Base-by-base conservation (phyloP, 37 sponge, comb jelly and placozoan species). In the Dysidea cf. avara region DNA sequence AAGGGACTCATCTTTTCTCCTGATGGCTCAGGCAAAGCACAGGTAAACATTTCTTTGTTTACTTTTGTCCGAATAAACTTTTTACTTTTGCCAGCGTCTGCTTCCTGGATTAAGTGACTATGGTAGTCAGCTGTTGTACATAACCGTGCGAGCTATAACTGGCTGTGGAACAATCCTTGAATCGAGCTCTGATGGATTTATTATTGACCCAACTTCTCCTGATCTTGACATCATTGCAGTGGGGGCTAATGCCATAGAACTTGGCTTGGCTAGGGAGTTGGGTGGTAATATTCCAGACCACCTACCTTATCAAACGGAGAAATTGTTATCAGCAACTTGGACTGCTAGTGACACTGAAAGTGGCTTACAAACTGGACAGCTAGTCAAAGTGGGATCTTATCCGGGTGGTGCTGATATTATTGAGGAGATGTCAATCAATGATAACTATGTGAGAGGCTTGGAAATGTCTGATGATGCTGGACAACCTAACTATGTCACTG, bases 121-220 rank as follows among this genome's bases (percentile, higher is more conserved):
- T 22, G 61, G 40, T 5, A 48, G 53, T 7, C 54, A 38, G 20
- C 73, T 36, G 0, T 50, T 92, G 16, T 83, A 60, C 33, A 39
- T 66, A 33, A 92, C 93, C 14, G 83, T 92, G 0, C 46, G 87
- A 61, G 86, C 84, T 0, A 69, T 72, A 14, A 82, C 83, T 54
- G 86, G 81, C 14, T 86, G 87, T 69, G 84, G 77, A 29, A 33
- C 29, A 30, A 20, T 68, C 22, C 46, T 86, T 6, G 83, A 82
- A n/a, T 73, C 87, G 5, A 72, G 82, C 7, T 92, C 93, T 5
- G 77, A 92, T 65, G 93, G 93, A 18, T 83, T 92, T 52, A 71
- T 77, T 39, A 80, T 92, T 35, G 88, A 87, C 54, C 32, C 76
- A 28, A 53, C 69, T 26, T 85, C 93, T 26, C 88, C 93, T 9